Evolutionary conservation across 2,113 vertebrate genomes (phyloP).

Genomic region (Origma solitaria): DNA sequence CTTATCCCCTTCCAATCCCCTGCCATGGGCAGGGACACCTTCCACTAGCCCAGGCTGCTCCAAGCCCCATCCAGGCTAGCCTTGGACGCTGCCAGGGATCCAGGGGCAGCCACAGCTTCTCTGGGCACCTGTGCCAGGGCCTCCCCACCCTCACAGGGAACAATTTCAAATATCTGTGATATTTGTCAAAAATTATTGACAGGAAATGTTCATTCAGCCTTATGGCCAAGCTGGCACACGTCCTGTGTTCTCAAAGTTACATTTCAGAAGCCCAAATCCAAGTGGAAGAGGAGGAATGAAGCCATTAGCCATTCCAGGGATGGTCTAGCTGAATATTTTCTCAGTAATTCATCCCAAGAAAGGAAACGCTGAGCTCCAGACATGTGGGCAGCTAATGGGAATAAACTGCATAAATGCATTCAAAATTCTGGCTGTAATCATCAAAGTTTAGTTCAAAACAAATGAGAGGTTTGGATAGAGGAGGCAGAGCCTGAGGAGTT

Average conservation of each 20-base stretch:
- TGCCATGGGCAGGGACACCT: not conserved
- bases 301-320: not conserved
- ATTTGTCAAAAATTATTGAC: not conserved
- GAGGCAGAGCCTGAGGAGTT: not conserved
- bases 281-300: not conserved
- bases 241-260: not conserved
- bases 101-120: not conserved
- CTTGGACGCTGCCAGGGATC: not conserved
- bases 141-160: accelerated
- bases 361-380: not conserved
- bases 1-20: accelerated
- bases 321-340: not conserved
- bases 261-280: not conserved
- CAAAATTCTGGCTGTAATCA: not conserved
- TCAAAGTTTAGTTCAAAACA: not conserved
- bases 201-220: not conserved
- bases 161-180: not conserved
- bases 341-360: not conserved
- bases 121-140: not conserved
- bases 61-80: accelerated
- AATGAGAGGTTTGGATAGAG: not conserved
- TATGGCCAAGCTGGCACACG: not conserved
- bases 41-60: accelerated
- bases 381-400: not conserved
- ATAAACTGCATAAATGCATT: not conserved